Conservation (phyloP, 2,888 invertebrate genomes). For the Monoplex corrugatus region DNA sequence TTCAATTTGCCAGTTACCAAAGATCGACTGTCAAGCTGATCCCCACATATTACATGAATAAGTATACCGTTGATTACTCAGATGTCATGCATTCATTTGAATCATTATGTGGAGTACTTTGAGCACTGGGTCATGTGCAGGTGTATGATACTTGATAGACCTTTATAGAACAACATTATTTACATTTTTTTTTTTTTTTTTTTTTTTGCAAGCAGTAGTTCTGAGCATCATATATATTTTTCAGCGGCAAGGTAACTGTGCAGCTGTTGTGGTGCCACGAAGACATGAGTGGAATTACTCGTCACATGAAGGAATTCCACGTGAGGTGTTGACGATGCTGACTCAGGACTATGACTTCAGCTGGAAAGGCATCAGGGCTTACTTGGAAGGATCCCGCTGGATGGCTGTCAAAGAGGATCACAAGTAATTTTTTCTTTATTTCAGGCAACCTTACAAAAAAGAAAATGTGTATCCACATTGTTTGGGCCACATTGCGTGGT, state of each 20-base stretch:
- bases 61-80: too few relatives aligned
- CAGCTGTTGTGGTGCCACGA: neutral
- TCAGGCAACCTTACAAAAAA: too few relatives aligned
- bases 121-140: too few relatives aligned
- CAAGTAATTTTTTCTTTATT: constrained; percentile 45
- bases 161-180: too few relatives aligned
- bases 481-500: too few relatives aligned
- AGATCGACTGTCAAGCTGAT: too few relatives aligned
- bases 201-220: neutral
- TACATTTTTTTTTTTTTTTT: neutral
- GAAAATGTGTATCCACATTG: too few relatives aligned
- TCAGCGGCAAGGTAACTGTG: constrained; percentile 21
- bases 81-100: too few relatives aligned
- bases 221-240: neutral
- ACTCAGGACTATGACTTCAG: constrained; percentile 53
- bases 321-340: constrained; percentile 51
- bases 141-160: too few relatives aligned
- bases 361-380: neutral
- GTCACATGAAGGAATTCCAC: constrained; percentile 51
- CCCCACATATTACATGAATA: too few relatives aligned
- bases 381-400: constrained; percentile 10
- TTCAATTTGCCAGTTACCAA: too few relatives aligned
- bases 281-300: constrained; percentile 15
- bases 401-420: constrained; percentile 49
- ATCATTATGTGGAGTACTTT: too few relatives aligned